Evolutionary conservation across 2,113 vertebrate species (phyloP).

Genomic region (Agelaius tricolor): DNA sequence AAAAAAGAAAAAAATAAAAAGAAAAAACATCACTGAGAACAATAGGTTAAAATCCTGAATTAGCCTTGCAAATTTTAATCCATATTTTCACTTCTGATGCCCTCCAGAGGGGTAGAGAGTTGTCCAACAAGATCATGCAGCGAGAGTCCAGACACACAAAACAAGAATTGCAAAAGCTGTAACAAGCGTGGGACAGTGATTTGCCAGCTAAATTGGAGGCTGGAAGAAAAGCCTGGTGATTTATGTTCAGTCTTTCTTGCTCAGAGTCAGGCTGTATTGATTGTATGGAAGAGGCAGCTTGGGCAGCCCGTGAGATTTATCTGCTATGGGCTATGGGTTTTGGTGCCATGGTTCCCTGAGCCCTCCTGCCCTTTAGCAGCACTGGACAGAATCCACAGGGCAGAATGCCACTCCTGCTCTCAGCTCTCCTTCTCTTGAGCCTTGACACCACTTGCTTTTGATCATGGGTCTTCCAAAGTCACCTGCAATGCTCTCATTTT

Average conservation of each 20-base stretch:
- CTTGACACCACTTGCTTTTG: not conserved
- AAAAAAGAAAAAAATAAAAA: too few species aligned
- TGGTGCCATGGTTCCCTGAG: not conserved
- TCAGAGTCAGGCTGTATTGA: not conserved
- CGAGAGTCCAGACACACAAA: not conserved
- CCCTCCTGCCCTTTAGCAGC: not conserved
- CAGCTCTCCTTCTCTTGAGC: not conserved
- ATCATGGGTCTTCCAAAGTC: not conserved
- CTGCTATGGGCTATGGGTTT: not conserved
- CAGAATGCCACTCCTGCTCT: not conserved
- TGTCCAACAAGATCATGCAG: not conserved
- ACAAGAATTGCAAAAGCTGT: not conserved
- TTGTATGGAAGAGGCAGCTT: not conserved
- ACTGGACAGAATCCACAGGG: too few species aligned
- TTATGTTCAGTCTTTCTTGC: not conserved
- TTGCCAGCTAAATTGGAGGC: not conserved
- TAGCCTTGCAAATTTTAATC: not conserved
- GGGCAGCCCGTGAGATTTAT: not conserved
- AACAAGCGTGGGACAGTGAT: not conserved
- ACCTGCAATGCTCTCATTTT: not conserved
- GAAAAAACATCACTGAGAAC: not conserved
- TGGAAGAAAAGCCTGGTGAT: not conserved
- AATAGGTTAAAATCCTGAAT: not conserved
- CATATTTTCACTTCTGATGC: not conserved
- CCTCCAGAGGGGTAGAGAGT: not conserved